Conservation (phyloP, 2,888 invertebrate species). For the Colletes collaris region DNA sequence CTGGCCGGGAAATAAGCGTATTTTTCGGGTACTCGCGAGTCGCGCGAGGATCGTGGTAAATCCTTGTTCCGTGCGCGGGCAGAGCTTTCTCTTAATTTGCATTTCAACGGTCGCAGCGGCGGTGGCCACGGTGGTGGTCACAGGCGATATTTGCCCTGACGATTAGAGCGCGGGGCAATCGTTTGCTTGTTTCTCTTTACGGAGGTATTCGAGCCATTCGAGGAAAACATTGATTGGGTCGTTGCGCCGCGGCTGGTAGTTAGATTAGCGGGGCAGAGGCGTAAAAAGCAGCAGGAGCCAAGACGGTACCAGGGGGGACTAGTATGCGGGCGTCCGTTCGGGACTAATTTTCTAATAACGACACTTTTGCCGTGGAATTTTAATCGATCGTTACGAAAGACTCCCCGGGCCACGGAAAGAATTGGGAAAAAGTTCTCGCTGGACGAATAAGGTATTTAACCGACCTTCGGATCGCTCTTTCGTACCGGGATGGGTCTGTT, state of each 20-base stretch:
- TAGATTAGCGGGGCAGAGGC: conserved; percentile 49
- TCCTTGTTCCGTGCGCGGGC: conserved; percentile 45
- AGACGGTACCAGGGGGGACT: not conserved
- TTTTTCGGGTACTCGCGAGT: conserved; percentile 29
- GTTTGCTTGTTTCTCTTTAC: conserved; percentile 42
- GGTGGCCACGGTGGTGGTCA: conserved; percentile 15
- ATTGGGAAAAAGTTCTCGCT: conserved; percentile 24
- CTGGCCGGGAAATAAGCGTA: conserved; percentile 3
- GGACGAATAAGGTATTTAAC: conserved; percentile 1
- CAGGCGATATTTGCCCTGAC: conserved; percentile 60
- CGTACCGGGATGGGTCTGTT: not conserved
- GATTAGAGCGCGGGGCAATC: conserved; percentile 57
- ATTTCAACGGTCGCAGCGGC: conserved; percentile 55
- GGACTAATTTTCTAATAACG: conserved; percentile 43
- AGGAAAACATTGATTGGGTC: conserved; percentile 54
- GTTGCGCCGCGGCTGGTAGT: conserved; percentile 35
- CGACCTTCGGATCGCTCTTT: not conserved
- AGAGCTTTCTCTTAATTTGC: conserved; percentile 74
- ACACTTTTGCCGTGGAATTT: conserved; percentile 44
- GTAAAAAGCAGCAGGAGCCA: conserved; percentile 51
- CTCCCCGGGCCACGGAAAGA: not conserved
- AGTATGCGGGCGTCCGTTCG: conserved; percentile 47
- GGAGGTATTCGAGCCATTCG: conserved; percentile 38
- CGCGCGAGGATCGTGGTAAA: conserved; percentile 54
- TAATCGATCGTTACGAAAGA: conserved; percentile 59